Conservation (phyloP, 1,140 invertebrate species). For the Ips typographus region DNA sequence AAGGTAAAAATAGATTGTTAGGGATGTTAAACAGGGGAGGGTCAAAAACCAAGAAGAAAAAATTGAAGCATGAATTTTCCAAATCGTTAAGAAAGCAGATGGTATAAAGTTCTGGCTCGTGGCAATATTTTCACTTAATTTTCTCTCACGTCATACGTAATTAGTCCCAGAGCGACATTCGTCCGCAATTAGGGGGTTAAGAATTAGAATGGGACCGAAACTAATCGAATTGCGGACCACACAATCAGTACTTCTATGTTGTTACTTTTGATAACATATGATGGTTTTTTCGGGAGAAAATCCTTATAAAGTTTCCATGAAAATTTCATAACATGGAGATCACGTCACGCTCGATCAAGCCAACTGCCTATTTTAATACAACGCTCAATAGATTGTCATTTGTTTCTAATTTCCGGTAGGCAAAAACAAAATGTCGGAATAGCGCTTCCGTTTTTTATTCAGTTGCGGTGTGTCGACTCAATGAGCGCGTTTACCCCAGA, state of each 20-base stretch:
- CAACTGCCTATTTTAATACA: slow-evolving; percentile 18
- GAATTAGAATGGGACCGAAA: slow-evolving; percentile 18
- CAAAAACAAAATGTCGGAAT: slow-evolving; percentile 31
- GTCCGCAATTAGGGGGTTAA: slow-evolving; percentile 13
- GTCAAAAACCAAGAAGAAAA: not conserved
- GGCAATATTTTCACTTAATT: slow-evolving; percentile 27
- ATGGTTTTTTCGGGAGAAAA: not conserved
- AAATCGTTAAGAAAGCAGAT: slow-evolving; percentile 10
- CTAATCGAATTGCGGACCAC: slow-evolving; percentile 18
- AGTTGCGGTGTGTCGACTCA: not conserved
- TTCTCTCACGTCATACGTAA: slow-evolving; percentile 17
- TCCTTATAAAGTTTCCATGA: not conserved
- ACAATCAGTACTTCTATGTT: not conserved
- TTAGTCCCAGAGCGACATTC: slow-evolving; percentile 6
- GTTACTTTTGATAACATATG: not conserved
- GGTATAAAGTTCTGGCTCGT: slow-evolving; percentile 16
- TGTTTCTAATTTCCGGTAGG: slow-evolving; percentile 31
- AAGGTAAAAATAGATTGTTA: too few species aligned
- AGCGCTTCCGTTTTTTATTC: slow-evolving; percentile 26
- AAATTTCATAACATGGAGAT: slow-evolving; percentile 24
- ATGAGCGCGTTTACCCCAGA: slow-evolving; percentile 7
- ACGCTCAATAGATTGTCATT: slow-evolving; percentile 27
- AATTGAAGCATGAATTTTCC: slow-evolving; percentile 7
- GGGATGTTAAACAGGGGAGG: not conserved
- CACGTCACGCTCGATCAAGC: slow-evolving; percentile 9